Evolutionary conservation across 1,140 invertebrate species (phyloP), one percentile per base, ranked within the genome.

Genomic region (Philopotamus ludificatus): DNA sequence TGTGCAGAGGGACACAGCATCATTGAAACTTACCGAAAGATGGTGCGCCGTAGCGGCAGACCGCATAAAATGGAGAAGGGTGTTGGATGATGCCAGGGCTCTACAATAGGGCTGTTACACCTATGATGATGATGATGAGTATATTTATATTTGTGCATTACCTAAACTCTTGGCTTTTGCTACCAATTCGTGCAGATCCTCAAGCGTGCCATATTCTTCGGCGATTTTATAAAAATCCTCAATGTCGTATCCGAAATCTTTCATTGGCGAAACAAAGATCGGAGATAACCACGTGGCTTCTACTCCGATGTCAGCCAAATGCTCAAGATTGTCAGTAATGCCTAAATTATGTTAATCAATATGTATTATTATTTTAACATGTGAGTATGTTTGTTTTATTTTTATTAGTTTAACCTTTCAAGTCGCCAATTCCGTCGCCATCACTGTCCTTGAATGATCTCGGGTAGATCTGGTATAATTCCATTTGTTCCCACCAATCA

Each of bases 381-480:
- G n/a, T 12, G 4, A 34, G 28, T 34, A 7, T 4, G 12, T 34
- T 7, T 34, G 28, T 7, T 7, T 12, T 4, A 4, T 34, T n/a
- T 26, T 20, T 15, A 25, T 15, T 2, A 55, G 22, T n/a, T 3
- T 58, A 72, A 88, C 88, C 88, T 76, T 82, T 77, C 3, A 93
- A 69, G 75, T 93, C 91, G 0, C 91, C 90, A 34, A 88, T 77
- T 1, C 91, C 91, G 76, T 92, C 87, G 2, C 83, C 83, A 73
- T 91, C 76, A 22, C 82, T 83, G 73, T 93, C 91, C 71, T 80
- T 84, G 73, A 92, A 91, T 39, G 89, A 91, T 28, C 87, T 77
- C 0, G 88, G 86, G 72, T 91, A 90, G 42, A 92, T 85, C 75
- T 92, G 89, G 74, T 93, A 93, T 63, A 92, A 84, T 7, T 86